Base-by-base conservation (phyloP, 2,888 invertebrate genomes). In the Dione juno region DNA sequence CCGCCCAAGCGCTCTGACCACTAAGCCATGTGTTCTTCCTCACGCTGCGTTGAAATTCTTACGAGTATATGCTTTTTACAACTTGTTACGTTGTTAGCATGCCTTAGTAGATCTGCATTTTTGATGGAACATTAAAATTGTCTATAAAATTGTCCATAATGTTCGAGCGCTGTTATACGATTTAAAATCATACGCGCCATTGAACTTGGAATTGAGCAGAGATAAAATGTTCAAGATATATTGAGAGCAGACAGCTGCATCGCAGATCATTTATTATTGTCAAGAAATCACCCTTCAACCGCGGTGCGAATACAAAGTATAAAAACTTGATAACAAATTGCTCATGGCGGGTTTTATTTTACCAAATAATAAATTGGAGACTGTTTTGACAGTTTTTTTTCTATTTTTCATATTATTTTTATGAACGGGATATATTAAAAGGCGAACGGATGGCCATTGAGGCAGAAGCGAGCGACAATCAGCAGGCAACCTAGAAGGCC, bases 181-280 rank as follows among this genome's bases (percentile, higher is more conserved):
- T 61, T 61, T 45, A 28, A 35, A 45, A 61, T 61, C 45, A 61
- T 43, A 61, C 35, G 45, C 45, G 45, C 45, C 11, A 45, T 61
- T 61, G 45, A 43, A 43, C 45, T 40, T 64, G 7, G 41, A 64
- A 37, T 64, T 3, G 41, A 64, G 40, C 7, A n/a, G 11, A 68
- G 54, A 54, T 63, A 48, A 48, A 69, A 35, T 16, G 64, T 69
- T 69, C 48, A 13, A 54, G 37, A 57, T 16, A 57, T 64, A 69
- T 69, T 64, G 64, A 69, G 64, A 57, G 40, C 54, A 54, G 54
- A 69, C 69, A 69, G 16, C 64, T 69, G 69, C 41, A 64, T 13
- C 13, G 54, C 9, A 19, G 37, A 13, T 63, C 68, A 50, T 69
- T 69, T 69, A 28, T 69, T 69, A 64, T 40, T 48, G 69, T 64